Evolutionary conservation across 1,140 invertebrate species (phyloP).

Genomic region (Drosophila sulfurigaster): DNA sequence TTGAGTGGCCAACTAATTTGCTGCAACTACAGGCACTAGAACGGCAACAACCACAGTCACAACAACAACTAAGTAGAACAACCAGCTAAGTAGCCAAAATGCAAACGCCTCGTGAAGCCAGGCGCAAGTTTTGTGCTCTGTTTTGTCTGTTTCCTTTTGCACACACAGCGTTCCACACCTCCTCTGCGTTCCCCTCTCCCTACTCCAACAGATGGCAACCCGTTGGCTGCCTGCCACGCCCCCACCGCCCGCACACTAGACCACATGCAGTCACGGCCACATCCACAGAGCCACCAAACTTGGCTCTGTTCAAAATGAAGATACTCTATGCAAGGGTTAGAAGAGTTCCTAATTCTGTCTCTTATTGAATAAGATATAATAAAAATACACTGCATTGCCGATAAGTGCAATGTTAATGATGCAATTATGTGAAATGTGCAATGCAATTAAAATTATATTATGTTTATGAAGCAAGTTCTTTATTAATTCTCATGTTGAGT

Average conservation of each 20-base stretch:
- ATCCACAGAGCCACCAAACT: constrained; percentile 25
- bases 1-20: constrained; percentile 53
- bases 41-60: constrained; percentile 1
- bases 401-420: too few relatives aligned
- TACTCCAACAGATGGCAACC: constrained; percentile 36
- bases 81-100: constrained; percentile 38
- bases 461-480: too few relatives aligned
- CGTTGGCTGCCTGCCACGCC: constrained; percentile 51
- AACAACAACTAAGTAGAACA: not conserved
- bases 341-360: not conserved
- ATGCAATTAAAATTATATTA: too few relatives aligned
- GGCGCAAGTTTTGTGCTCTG: constrained; percentile 18
- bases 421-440: too few relatives aligned
- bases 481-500: too few relatives aligned
- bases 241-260: constrained; percentile 1
- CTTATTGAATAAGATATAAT: too few relatives aligned
- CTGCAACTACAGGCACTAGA: constrained; percentile 17
- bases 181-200: not conserved
- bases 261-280: not conserved
- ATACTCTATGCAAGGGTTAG: constrained; percentile 11
- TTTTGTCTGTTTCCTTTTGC: constrained; percentile 8
- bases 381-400: too few relatives aligned
- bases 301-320: constrained; percentile 45
- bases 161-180: not conserved
- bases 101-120: constrained; percentile 30